phyloP scores from a whole-genome alignment of 2,797 vertebrate species.

The Propithecus perrieri region DNA sequence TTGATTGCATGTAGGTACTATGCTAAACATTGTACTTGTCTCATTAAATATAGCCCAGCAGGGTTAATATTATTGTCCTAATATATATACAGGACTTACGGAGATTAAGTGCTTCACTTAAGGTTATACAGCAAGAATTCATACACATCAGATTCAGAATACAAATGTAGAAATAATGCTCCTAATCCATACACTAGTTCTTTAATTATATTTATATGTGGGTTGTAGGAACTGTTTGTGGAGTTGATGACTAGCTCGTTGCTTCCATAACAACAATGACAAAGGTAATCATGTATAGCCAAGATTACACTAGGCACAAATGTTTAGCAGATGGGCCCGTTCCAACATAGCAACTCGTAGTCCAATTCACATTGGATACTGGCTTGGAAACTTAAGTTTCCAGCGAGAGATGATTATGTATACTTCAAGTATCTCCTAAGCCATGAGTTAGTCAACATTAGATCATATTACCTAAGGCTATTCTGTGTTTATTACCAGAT shows the following conservation, averaged over 20 bases:
- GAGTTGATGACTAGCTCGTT: conserved; percentile 38
- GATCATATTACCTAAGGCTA: neutral
- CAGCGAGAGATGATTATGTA: neutral
- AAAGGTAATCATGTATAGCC: neutral
- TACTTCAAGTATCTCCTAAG: neutral
- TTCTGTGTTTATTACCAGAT: neutral
- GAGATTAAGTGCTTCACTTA: neutral
- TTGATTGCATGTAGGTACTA: neutral
- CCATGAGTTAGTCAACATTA: neutral
- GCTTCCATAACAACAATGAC: conserved; percentile 51
- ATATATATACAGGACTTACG: neutral
- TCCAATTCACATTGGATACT: neutral
- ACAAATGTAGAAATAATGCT: neutral
- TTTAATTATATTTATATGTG: conserved; percentile 41
- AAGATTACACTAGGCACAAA: neutral
- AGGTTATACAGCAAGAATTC: neutral
- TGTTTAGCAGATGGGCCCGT: neutral
- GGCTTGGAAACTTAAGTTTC: neutral
- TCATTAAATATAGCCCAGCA: neutral
- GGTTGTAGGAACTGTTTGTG: conserved; percentile 7
- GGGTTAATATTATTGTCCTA: neutral
- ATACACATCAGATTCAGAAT: neutral
- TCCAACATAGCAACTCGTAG: conserved; percentile 36
- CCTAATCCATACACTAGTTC: neutral
- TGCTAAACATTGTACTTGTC: neutral